phyloP scores from a whole-genome alignment of 2,888 invertebrate genomes.

The Nephrotoma flavescens region DNA sequence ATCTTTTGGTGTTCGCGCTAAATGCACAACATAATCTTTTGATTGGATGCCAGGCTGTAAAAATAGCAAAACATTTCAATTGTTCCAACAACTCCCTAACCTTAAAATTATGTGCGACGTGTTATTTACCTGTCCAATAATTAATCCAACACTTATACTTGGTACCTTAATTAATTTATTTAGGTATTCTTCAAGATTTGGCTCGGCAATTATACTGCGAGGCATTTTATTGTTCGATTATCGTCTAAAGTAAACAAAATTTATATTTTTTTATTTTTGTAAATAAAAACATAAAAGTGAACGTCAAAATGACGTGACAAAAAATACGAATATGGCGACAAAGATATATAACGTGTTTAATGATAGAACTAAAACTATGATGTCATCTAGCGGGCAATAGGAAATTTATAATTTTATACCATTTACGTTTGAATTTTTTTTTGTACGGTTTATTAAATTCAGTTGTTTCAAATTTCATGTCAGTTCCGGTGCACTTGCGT shows the following conservation, averaged over 20 bases:
- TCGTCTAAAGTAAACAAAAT: not conserved
- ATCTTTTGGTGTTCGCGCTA: slow-evolving; percentile 58
- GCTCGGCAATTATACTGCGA: slow-evolving; percentile 52
- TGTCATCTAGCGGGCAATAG: not conserved
- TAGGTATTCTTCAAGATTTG: slow-evolving; percentile 51
- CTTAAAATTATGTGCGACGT: not conserved
- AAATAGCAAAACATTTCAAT: not conserved
- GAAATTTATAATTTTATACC: no score
- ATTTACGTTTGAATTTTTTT: no score
- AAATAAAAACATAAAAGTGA: not conserved
- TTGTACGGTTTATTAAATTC: no score
- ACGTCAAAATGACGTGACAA: not conserved
- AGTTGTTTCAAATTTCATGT: no score
- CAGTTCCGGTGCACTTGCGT: no score
- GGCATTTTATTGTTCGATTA: slow-evolving; percentile 17
- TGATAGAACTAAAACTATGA: not conserved
- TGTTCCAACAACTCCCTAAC: slow-evolving; percentile 5
- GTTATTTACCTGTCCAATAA: slow-evolving; percentile 60
- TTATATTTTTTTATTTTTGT: not conserved
- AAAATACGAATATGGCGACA: not conserved
- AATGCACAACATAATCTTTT: slow-evolving; percentile 63
- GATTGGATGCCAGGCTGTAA: slow-evolving; percentile 36
- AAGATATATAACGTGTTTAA: not conserved
- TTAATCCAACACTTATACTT: slow-evolving; percentile 53
- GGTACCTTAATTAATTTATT: slow-evolving; percentile 46